Percentiles rank a stretch among this genome's conserved stretches.
These are phyloP conservation scores for Etia nguti DNA, from an alignment of 2,113 vertebrate species.

Conservation along the genomic window DNA sequence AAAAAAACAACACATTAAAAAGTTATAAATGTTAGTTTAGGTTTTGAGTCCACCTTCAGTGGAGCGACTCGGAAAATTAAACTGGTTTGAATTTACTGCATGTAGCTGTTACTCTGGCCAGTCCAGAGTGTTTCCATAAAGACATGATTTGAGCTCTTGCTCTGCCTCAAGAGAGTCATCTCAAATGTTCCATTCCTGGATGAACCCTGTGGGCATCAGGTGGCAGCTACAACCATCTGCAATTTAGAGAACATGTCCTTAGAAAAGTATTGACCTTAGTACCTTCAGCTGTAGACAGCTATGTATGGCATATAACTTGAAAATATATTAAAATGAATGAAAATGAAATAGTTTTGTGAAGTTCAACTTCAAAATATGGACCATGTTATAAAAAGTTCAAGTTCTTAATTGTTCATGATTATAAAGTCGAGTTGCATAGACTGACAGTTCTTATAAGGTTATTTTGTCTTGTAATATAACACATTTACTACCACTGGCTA, in stretches of 20 bases:
- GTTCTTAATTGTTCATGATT: not conserved
- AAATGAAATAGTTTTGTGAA: not conserved
- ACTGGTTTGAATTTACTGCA: not conserved
- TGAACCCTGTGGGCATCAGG: constrained; percentile 12
- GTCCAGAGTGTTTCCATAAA: not conserved
- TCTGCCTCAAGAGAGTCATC: not conserved
- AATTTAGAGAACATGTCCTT: constrained; percentile 1
- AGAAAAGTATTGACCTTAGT: constrained; percentile 9
- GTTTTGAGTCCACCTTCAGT: not conserved
- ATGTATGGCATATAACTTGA: not conserved
- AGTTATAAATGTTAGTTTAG: not conserved
- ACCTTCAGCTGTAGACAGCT: not conserved
- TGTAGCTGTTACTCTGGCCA: not conserved
- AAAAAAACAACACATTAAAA: not conserved
- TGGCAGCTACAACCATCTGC: not conserved
- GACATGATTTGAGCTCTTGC: not conserved
- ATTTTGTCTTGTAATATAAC: not conserved
- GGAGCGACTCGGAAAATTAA: not conserved
- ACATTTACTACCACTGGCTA: not conserved
- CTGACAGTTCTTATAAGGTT: not conserved
- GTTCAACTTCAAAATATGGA: not conserved
- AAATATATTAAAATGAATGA: not conserved
- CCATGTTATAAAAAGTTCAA: not conserved
- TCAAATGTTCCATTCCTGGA: not conserved
- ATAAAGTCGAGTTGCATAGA: not conserved